phyloP scores from a whole-genome alignment of 2,888 invertebrate species.

The Caenorhabditis panamensis region DNA sequence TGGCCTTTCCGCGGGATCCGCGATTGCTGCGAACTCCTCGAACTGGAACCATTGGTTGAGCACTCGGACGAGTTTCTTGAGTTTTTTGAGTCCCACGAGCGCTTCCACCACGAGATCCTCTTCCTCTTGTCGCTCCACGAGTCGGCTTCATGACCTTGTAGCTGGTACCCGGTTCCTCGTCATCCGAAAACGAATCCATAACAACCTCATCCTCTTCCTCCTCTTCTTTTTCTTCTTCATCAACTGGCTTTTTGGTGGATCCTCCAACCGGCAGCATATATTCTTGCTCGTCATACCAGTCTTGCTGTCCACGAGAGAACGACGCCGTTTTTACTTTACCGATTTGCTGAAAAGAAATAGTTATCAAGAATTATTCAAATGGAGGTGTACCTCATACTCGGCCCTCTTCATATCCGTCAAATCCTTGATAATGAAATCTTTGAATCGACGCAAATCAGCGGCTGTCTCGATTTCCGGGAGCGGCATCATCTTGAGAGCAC shows the following conservation, averaged over 20 bases:
- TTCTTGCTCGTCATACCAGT: conserved; percentile 30
- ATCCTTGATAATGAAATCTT: conserved; percentile 41
- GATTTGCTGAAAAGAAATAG: conserved; percentile 13
- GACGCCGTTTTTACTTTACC: too few relatives aligned
- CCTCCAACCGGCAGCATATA: conserved; percentile 11
- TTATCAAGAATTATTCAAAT: too few relatives aligned
- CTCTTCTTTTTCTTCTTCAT: conserved; percentile 15
- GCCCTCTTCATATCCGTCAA: conserved; percentile 40
- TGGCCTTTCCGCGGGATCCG: conserved; percentile 17
- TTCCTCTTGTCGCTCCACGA: conserved; percentile 40
- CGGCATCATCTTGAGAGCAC: conserved; percentile 41
- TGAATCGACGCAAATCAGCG: conserved; percentile 29
- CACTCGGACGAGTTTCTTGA: too few relatives aligned
- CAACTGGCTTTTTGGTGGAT: too few relatives aligned
- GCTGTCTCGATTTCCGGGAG: conserved; percentile 19
- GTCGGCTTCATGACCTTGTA: background rate
- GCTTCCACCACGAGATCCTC: conserved; percentile 20
- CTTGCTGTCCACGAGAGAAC: too few relatives aligned
- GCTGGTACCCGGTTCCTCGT: conserved; percentile 11
- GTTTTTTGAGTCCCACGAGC: conserved; percentile 25
- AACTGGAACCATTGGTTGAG: too few relatives aligned
- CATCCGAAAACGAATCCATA: conserved; percentile 18
- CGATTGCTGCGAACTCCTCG: too few relatives aligned
- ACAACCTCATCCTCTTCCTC: conserved; percentile 30
- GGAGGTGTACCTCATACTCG: conserved; percentile 30